Evolutionary conservation across 2,113 vertebrate genomes (phyloP).

Genomic region (Crotalus tigris): DNA sequence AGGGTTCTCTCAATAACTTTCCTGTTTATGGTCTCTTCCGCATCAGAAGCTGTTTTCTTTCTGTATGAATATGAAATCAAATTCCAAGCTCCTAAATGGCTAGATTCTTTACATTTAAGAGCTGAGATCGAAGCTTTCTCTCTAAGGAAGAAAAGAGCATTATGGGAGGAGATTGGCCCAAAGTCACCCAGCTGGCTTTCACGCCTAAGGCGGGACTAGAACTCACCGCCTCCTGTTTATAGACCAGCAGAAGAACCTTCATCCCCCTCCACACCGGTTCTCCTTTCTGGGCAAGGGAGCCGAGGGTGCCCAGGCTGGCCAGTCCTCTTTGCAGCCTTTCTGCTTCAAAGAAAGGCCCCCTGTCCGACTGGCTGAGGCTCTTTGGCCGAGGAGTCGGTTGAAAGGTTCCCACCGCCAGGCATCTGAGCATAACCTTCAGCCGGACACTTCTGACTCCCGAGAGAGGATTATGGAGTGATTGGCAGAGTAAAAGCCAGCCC

Average conservation of each 20-base stretch:
- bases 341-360: not conserved
- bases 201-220: not conserved
- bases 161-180: not conserved
- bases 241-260: too few relatives aligned
- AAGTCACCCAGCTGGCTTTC: too few relatives aligned
- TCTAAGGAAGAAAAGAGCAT: not conserved
- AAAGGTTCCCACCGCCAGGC: not conserved
- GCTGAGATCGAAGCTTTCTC: not conserved
- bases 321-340: not conserved
- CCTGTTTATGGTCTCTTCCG: not conserved
- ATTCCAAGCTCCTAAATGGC: not conserved
- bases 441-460: not conserved
- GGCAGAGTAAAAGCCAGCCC: not conserved
- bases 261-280: not conserved
- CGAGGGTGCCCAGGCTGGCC: not conserved
- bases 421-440: not conserved
- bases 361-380: not conserved
- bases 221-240: not conserved
- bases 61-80: not conserved
- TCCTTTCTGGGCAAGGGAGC: not conserved
- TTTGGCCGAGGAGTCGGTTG: not conserved
- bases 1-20: not conserved
- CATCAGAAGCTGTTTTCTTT: not conserved
- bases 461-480: not conserved
- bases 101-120: not conserved